phyloP scores from a whole-genome alignment of 2,888 invertebrate genomes.

The Mythimna loreyi region DNA sequence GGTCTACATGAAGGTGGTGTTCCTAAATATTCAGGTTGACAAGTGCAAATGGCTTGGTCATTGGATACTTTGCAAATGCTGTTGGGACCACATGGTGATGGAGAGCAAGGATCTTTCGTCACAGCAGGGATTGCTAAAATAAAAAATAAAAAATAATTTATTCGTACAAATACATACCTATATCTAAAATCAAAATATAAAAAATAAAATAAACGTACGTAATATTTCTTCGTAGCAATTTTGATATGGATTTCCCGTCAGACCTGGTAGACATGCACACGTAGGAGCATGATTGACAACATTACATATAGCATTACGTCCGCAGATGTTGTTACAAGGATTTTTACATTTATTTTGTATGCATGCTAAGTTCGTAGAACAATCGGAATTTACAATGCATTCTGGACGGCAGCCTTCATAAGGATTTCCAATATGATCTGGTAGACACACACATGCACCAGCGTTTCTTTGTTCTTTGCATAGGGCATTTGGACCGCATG shows the following conservation, averaged over 20 bases:
- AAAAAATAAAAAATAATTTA: constrained; percentile 1
- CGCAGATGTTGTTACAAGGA: constrained; percentile 94
- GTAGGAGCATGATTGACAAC: constrained; percentile 93
- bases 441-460: constrained; percentile 93
- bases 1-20: constrained; percentile 92
- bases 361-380: constrained; percentile 93
- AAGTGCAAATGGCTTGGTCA: constrained; percentile 93
- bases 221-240: constrained; percentile 85
- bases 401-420: constrained; percentile 95
- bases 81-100: constrained; percentile 94
- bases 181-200: neutral
- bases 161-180: neutral
- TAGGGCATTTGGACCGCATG: constrained; percentile 94
- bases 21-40: constrained; percentile 92
- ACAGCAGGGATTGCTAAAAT: constrained; percentile 77
- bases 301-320: constrained; percentile 93
- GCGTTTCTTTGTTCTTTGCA: constrained; percentile 93
- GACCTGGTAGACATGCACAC: constrained; percentile 92
- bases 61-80: constrained; percentile 94
- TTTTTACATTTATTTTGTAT: constrained; percentile 94
- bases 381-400: constrained; percentile 94
- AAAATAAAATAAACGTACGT: constrained; percentile 70
- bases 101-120: constrained; percentile 92
- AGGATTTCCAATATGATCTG: constrained; percentile 94
- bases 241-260: constrained; percentile 92